These are phyloP conservation scores for Aethes cnicana DNA, from an alignment of 2,888 invertebrate species.

Conservation along the genomic window DNA sequence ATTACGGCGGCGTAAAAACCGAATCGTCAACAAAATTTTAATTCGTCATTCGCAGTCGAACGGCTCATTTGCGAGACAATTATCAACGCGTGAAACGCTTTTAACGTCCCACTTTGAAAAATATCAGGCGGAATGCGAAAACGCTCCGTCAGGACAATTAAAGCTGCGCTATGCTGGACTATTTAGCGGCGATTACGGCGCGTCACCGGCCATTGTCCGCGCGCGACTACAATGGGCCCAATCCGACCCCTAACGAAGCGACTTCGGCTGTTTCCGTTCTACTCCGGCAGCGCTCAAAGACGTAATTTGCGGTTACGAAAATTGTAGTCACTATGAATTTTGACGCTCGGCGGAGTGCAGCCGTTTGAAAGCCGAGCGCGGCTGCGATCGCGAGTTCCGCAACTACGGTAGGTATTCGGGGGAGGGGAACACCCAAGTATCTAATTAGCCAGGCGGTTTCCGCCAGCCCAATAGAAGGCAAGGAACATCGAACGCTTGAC, in stretches of 20 bases:
- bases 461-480: not conserved
- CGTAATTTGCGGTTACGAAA: slow-evolving; percentile 76
- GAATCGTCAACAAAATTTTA: slow-evolving; percentile 64
- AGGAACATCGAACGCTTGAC: not conserved
- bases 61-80: slow-evolving; percentile 64
- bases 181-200: slow-evolving; percentile 76
- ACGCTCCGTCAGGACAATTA: slow-evolving; percentile 31
- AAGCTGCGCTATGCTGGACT: slow-evolving; percentile 44
- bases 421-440: slow-evolving; percentile 6
- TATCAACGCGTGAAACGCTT: slow-evolving; percentile 68
- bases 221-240: slow-evolving; percentile 68
- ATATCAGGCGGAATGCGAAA: slow-evolving; percentile 40
- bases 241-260: slow-evolving; percentile 77
- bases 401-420: slow-evolving; percentile 20
- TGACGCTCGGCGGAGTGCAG: slow-evolving; percentile 51
- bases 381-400: slow-evolving; percentile 11
- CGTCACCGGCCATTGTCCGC: slow-evolving; percentile 76
- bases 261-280: slow-evolving; percentile 72
- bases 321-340: slow-evolving; percentile 66
- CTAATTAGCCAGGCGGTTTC: slow-evolving; percentile 11
- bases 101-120: slow-evolving; percentile 57
- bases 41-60: slow-evolving; percentile 61
- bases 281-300: slow-evolving; percentile 70
- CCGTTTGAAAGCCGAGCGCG: slow-evolving; percentile 63
- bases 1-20: slow-evolving; percentile 62